These are phyloP conservation scores for Butorides virescens DNA, from an alignment of 2,113 vertebrate species.

Conservation along the genomic window DNA sequence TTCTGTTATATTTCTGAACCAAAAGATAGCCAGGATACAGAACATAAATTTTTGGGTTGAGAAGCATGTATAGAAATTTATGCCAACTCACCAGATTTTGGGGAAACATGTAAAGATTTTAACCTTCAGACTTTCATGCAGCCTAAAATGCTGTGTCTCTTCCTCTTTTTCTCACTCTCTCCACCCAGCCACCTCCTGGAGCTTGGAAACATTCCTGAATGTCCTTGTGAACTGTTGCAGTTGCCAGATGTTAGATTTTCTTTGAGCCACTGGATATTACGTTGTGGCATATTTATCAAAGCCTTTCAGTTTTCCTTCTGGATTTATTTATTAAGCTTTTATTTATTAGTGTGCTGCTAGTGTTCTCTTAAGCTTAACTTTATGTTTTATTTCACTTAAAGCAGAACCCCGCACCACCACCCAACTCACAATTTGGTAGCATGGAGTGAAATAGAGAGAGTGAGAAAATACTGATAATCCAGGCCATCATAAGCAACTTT, in stretches of 20 bases:
- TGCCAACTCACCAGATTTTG: neutral
- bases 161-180: neutral
- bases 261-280: neutral
- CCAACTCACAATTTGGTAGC: neutral
- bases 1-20: neutral
- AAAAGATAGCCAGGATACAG: neutral
- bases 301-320: neutral
- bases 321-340: neutral
- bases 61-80: neutral
- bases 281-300: neutral
- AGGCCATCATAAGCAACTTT: neutral
- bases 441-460: neutral
- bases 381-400: neutral
- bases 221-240: neutral
- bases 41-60: neutral
- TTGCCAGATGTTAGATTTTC: neutral
- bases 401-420: neutral
- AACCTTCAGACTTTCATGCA: neutral
- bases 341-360: neutral
- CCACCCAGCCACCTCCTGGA: neutral
- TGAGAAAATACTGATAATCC: neutral
- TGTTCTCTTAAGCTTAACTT: neutral
- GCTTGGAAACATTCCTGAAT: neutral
- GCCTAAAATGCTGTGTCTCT: neutral
- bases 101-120: neutral